Evolutionary conservation across 2,113 vertebrate genomes (phyloP).

Genomic region (Centropus bengalensis): DNA sequence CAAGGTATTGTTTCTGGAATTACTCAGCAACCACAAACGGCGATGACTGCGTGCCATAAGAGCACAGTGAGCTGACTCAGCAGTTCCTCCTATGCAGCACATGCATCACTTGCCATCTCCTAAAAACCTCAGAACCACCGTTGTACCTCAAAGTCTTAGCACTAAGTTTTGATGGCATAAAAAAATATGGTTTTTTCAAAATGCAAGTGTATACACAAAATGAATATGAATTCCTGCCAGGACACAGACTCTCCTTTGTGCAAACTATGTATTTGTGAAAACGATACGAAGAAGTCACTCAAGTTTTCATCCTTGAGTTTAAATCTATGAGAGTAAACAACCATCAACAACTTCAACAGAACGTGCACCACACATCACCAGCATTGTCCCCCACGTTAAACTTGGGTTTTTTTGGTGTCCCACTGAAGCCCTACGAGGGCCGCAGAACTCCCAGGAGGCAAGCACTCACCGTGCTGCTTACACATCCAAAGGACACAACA

Average conservation of each 20-base stretch:
- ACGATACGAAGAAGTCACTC: neutral
- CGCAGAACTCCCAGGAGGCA: neutral
- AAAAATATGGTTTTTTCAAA: neutral
- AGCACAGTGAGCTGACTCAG: neutral
- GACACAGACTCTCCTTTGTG: neutral
- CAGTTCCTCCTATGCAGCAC: neutral
- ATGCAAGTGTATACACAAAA: neutral
- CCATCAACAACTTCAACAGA: neutral
- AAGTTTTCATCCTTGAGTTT: neutral
- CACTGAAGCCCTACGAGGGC: neutral
- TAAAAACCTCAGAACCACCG: neutral
- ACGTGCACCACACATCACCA: neutral
- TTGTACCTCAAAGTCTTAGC: neutral
- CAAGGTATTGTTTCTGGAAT: neutral
- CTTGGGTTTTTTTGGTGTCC: neutral
- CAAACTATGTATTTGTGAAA: neutral
- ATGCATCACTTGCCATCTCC: neutral
- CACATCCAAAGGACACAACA: neutral
- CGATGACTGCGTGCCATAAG: neutral
- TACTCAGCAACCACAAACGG: neutral
- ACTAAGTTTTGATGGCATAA: neutral
- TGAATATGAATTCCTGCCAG: slow-evolving; percentile 60
- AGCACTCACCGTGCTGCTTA: neutral
- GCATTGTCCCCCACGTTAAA: neutral
- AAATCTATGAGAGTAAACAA: neutral